Evolutionary conservation across 2,113 vertebrate species (phyloP).

Genomic region (Accipiter cooperii): DNA sequence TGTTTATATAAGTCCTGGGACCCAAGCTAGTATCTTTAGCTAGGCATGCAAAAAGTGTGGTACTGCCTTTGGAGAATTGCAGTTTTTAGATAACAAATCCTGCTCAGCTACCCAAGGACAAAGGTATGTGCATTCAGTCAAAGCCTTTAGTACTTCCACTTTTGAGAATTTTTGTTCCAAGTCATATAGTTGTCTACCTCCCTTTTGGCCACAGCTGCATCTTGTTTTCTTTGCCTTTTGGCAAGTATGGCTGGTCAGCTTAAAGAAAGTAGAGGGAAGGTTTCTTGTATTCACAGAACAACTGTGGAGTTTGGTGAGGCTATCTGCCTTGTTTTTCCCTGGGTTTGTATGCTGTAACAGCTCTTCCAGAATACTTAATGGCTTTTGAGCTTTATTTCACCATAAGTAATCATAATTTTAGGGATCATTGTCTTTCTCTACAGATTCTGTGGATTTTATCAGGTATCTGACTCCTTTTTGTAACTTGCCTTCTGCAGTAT

Average conservation of each 20-base stretch:
- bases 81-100: neutral
- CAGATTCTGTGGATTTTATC: neutral
- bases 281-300: neutral
- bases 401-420: neutral
- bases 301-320: neutral
- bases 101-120: neutral
- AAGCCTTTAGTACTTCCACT: neutral
- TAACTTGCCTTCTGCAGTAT: neutral
- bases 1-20: rapidly evolving
- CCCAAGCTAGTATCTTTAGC: rapidly evolving
- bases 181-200: neutral
- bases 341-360: neutral
- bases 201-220: neutral
- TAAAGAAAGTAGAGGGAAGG: neutral
- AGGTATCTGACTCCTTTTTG: neutral
- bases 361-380: neutral
- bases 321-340: neutral
- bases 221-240: neutral
- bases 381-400: neutral
- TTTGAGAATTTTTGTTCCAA: neutral
- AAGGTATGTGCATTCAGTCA: neutral
- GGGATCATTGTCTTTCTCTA: neutral
- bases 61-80: neutral
- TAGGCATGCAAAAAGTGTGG: rapidly evolving
- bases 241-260: neutral